Evolutionary conservation across 2,888 invertebrate genomes (phyloP), one percentile per base, ranked within the genome.

Genomic region (Lysandra bellargus): DNA sequence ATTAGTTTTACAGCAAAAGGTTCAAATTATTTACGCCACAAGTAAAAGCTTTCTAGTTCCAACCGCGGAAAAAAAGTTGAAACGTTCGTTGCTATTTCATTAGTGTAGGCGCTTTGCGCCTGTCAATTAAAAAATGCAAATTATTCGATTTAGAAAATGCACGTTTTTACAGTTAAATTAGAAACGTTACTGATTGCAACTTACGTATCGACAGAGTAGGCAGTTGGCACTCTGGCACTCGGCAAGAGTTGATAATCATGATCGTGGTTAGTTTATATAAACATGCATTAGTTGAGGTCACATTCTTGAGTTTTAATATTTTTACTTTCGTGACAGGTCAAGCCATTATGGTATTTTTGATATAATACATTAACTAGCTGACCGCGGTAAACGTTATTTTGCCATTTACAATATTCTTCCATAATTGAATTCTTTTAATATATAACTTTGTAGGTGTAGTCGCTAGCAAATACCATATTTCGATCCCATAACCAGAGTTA

Each of bases 351-450:
- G 23, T 23, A 23, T 57, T 57, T 17, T 57, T 57, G 1, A 17
- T 53, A 53, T 49, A 30, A 76, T 37, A 33, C 37, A 37, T 37
- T 37, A 37, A 37, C 37, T 37, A 37, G 4, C 37, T 37, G 37
- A 37, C 37, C 37, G 23, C 37, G 37, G 37, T 4, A 37, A 37
- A 37, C 37, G 37, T 37, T 37, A 37, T 37, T 37, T 37, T 37
- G 37, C 37, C 37, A 37, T 37, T 4, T 37, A 37, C 37, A 37
- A 4, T 37, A 37, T 37, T 37, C 37, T 4, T 37, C 49, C 49
- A 49, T 74, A 49, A 75, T 75, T 53, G 12, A 83, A 83, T 85
- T 87, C 88, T 89, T 85, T 87, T 83, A 87, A 86, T 40, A 75
- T 49, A n/a, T 87, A 83, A 88, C 86, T 40, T 53, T 53, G 53